Conservation (phyloP, 2,888 invertebrate species). For the Abscondita cerata region DNA sequence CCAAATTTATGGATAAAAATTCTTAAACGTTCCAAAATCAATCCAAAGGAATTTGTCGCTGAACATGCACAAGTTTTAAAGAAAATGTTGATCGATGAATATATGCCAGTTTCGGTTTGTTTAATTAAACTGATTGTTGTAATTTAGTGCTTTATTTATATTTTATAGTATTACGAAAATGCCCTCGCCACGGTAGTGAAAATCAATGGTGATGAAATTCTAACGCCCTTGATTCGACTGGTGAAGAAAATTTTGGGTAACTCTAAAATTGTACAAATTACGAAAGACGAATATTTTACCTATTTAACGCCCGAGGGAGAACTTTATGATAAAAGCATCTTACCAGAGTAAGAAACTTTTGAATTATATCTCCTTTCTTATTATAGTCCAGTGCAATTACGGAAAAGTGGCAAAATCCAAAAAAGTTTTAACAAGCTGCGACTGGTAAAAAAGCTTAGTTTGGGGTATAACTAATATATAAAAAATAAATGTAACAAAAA, state of each 20-base stretch:
- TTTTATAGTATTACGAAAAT: constrained; percentile 67
- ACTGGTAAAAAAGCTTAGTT: no score
- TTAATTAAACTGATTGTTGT: constrained; percentile 31
- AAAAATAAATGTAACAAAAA: no score
- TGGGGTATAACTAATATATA: no score
- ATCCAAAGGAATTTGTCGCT: constrained; percentile 67
- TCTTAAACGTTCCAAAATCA: constrained; percentile 64
- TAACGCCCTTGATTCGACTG: constrained; percentile 69
- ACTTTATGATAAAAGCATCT: constrained; percentile 86
- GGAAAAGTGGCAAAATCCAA: no score
- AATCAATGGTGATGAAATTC: constrained; percentile 69
- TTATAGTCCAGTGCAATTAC: no score
- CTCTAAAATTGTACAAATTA: constrained; percentile 72
- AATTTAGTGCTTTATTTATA: constrained; percentile 8
- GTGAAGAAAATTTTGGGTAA: constrained; percentile 69
- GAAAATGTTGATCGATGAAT: constrained; percentile 68
- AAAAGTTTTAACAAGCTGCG: no score
- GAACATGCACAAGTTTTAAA: constrained; percentile 65
- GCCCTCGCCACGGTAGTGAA: constrained; percentile 74
- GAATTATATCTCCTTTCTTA: no score
- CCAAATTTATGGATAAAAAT: constrained; percentile 75
- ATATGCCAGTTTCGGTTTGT: constrained; percentile 46
- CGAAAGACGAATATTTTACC: constrained; percentile 81
- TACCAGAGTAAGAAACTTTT: constrained; percentile 65
- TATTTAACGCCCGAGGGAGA: constrained; percentile 88